Base-by-base conservation (phyloP, 1,140 invertebrate genomes). In the Apis mellifera region DNA sequence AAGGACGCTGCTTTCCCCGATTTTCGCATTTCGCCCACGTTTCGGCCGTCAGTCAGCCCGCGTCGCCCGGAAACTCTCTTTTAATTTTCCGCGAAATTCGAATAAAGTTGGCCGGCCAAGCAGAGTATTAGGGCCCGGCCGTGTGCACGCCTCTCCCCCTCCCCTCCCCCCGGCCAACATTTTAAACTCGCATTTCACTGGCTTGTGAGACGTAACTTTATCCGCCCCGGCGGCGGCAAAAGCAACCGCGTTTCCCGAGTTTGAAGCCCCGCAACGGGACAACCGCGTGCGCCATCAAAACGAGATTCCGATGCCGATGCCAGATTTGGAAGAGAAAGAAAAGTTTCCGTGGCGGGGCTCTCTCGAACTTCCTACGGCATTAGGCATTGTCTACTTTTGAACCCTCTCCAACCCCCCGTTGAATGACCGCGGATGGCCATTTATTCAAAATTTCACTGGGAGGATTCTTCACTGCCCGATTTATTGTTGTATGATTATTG, bases 11-110 rank as follows among this genome's bases (percentile, higher is more conserved):
- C 69, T 78, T 77, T 60, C 17, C 55, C 48, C 74, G 76, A 85
- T 79, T 81, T 88, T 78, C 65, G 71, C 60, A 88, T 88, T 85
- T 79, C 83, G 74, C 76, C 75, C 86, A 87, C 86, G 86, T 87
- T 79, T 57, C 52, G n/a, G 26, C 59, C 80, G 15, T 57, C 42
- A 32, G 71, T 57, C 76, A 17, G 26, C 60, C 62, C 75, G 55
- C 75, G 52, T 42, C 73, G 52, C 32, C 32, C 76, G 86, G 84
- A 80, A 88, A 88, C 81, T 88, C 86, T 88, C 86, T 88, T 88
- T 88, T 88, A 88, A 88, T 92, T 92, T 91, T 88, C 75, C 82
- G 84, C 83, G 86, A 89, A 93, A 92, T 93, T 92, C 91, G 91
- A 92, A 93, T 91, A 89, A 90, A 91, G 90, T 93, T 93, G 71